Percentiles rank a stretch among this genome's conserved stretches.
Evolutionary conservation across 2,113 vertebrate genomes (phyloP).

Genomic region (Gymnocephalus cernua): DNA sequence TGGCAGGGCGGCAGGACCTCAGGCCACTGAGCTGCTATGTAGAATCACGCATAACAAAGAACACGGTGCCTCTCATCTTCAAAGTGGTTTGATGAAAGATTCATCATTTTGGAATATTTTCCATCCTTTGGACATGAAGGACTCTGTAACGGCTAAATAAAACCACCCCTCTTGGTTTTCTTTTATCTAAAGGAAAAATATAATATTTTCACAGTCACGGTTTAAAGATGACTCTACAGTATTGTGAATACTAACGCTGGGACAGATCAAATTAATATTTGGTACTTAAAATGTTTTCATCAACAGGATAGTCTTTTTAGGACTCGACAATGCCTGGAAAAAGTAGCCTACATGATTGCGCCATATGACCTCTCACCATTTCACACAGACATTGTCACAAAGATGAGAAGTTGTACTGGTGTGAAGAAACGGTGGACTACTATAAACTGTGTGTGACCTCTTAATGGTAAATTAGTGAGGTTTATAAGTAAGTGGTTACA

Average conservation of each 20-base stretch:
- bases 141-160: conserved; percentile 10
- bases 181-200: background rate
- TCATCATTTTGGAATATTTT: conserved; percentile 51
- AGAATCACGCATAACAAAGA: conserved; percentile 64
- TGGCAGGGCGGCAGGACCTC: conserved; percentile 49
- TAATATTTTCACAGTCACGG: conserved; percentile 11
- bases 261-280: background rate
- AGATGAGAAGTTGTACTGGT: conserved; percentile 6
- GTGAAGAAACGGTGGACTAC: conserved; percentile 4
- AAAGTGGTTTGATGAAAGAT: conserved; percentile 66
- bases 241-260: background rate
- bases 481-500: background rate
- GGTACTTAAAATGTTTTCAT: background rate
- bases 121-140: conserved; percentile 20
- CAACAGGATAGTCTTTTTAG: background rate
- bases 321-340: background rate
- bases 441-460: background rate
- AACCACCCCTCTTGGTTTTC: conserved; percentile 7
- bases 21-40: conserved; percentile 33
- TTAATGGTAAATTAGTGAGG: background rate
- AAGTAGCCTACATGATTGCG: conserved; percentile 23
- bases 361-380: background rate
- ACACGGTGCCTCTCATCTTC: conserved; percentile 66
- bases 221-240: background rate
- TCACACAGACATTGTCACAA: background rate